phyloP scores from a whole-genome alignment of 2,888 invertebrate genomes.

The Habroteleia sp. region DNA sequence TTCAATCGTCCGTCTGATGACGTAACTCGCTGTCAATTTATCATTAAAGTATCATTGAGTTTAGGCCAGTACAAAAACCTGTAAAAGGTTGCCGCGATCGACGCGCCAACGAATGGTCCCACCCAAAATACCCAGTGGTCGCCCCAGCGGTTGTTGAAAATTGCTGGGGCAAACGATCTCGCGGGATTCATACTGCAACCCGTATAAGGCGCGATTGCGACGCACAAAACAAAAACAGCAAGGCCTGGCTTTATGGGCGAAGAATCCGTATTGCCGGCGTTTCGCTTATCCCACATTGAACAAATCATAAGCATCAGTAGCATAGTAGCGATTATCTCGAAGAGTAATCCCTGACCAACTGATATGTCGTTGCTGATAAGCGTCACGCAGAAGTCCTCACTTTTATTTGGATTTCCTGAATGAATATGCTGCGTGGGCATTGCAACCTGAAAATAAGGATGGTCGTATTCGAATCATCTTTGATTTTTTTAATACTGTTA shows the following conservation, averaged over 20 bases:
- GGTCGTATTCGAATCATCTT: too few relatives aligned
- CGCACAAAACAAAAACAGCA: conserved; percentile 85
- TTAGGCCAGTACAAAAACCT: conserved; percentile 18
- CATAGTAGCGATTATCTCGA: conserved; percentile 83
- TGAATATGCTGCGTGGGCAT: conserved; percentile 68
- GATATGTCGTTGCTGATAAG: conserved; percentile 82
- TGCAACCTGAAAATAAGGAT: conserved; percentile 66
- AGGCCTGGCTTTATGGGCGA: conserved; percentile 86
- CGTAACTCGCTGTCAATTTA: conserved; percentile 6
- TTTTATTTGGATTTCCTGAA: conserved; percentile 69
- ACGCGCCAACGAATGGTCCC: conserved; percentile 69
- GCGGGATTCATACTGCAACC: conserved; percentile 89
- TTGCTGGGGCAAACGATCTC: conserved; percentile 87
- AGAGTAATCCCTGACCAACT: conserved; percentile 74
- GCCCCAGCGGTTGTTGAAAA: conserved; percentile 86
- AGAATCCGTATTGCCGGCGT: conserved; percentile 85
- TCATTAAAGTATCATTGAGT: not conserved
- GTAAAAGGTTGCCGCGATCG: conserved; percentile 80
- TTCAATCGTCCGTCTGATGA: conserved; percentile 6
- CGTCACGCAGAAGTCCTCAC: conserved; percentile 85
- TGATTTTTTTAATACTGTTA: too few relatives aligned
- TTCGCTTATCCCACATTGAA: conserved; percentile 88
- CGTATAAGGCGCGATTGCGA: conserved; percentile 86
- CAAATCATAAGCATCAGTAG: conserved; percentile 86
- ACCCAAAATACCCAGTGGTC: conserved; percentile 87